These are phyloP conservation scores for Chironomus riparius DNA, from an alignment of 2,888 invertebrate genomes.

Conservation along the genomic window DNA sequence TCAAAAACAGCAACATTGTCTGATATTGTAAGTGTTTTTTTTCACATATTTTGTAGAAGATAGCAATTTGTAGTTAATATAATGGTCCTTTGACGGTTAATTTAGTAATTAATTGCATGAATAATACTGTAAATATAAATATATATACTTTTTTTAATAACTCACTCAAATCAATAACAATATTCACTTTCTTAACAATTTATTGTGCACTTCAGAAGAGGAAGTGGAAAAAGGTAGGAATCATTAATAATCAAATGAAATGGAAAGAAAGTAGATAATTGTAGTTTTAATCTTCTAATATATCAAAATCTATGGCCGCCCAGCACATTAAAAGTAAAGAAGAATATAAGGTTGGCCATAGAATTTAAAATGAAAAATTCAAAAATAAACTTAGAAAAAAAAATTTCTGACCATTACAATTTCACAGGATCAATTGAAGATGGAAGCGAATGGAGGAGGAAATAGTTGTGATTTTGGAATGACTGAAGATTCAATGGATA, in stretches of 20 bases:
- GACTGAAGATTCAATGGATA: slow-evolving; percentile 72
- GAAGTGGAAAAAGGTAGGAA: slow-evolving; percentile 23
- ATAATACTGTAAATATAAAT: slow-evolving; percentile 1
- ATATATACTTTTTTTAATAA: no score
- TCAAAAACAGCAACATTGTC: slow-evolving; percentile 2
- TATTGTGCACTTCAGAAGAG: slow-evolving; percentile 32
- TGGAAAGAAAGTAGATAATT: no score
- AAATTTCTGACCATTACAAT: neutral
- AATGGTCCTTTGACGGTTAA: slow-evolving; percentile 24
- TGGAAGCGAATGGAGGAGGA: slow-evolving; percentile 14
- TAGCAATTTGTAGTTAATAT: neutral
- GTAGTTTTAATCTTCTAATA: no score
- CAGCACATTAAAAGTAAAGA: no score
- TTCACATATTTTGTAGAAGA: neutral
- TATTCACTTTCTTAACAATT: slow-evolving; percentile 42
- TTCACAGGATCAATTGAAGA: slow-evolving; percentile 15
- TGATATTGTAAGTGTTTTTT: slow-evolving; percentile 19
- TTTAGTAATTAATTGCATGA: slow-evolving; percentile 8
- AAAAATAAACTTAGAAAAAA: neutral
- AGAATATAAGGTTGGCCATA: neutral
- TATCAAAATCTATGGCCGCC: no score
- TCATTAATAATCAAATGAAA: neutral
- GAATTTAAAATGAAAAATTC: neutral
- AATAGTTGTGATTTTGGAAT: slow-evolving; percentile 39
- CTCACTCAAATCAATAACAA: slow-evolving; percentile 37